Evolutionary conservation across 2,797 vertebrate species (phyloP).

Genomic region (Yasuhikotakia modesta): DNA sequence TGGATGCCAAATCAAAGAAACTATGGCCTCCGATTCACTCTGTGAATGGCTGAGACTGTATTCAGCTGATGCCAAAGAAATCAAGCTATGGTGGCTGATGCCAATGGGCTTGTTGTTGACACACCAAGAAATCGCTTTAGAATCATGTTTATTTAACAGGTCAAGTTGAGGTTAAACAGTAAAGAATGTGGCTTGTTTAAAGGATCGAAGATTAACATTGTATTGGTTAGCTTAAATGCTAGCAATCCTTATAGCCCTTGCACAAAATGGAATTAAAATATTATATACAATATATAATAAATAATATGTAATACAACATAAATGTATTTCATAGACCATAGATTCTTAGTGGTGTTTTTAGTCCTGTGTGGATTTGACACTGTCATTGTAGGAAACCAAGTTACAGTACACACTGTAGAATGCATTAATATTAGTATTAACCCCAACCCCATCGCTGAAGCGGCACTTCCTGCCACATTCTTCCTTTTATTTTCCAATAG

Average conservation of each 20-base stretch:
- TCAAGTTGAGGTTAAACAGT: background rate
- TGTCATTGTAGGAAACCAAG: background rate
- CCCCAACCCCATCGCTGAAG: background rate
- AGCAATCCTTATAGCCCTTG: too few relatives aligned
- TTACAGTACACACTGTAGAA: background rate
- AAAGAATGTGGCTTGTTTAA: background rate
- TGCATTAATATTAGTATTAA: background rate
- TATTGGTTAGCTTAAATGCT: background rate
- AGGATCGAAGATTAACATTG: background rate
- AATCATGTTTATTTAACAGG: slow-evolving; percentile 16
- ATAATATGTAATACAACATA: too few relatives aligned
- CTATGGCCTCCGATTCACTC: background rate
- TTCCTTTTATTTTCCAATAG: slow-evolving; percentile 63
- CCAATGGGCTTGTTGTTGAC: slow-evolving; percentile 14
- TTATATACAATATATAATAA: too few relatives aligned
- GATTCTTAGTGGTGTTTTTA: slow-evolving; percentile 3
- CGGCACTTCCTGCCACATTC: slow-evolving; percentile 48
- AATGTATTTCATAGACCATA: too few relatives aligned
- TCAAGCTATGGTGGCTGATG: slow-evolving; percentile 69
- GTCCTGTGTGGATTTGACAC: background rate
- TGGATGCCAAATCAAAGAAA: slow-evolving; percentile 11
- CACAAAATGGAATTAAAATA: too few relatives aligned
- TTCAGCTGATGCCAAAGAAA: slow-evolving; percentile 33
- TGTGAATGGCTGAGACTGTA: slow-evolving; percentile 24
- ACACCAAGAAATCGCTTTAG: background rate